Percentiles rank a stretch among this genome's conserved stretches.
Conservation (phyloP, 2,888 invertebrate species). For the Galerucella pusilla region DNA sequence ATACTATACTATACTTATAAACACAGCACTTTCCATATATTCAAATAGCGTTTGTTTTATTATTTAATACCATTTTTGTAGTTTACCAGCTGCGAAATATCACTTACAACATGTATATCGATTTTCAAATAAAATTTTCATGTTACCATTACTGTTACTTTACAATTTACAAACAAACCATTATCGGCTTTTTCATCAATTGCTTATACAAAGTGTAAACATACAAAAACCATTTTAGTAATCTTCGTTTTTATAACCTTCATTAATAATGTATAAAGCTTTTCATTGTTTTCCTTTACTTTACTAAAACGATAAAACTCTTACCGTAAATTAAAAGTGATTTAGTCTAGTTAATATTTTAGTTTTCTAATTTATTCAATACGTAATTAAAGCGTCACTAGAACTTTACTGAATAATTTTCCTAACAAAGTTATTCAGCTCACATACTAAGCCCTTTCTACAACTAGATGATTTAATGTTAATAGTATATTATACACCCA, state of each 20-base stretch:
- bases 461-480: no score
- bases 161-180: slow-evolving; percentile 10
- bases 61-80: background rate
- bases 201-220: slow-evolving; percentile 3
- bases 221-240: slow-evolving; percentile 10
- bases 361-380: background rate
- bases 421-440: background rate
- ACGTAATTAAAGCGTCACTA: background rate
- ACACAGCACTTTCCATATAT: background rate
- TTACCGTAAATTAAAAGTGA: slow-evolving; percentile 4
- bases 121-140: slow-evolving; percentile 21
- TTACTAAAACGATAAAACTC: slow-evolving; percentile 9
- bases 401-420: background rate
- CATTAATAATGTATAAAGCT: slow-evolving; percentile 11
- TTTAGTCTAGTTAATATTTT: slow-evolving; percentile 10
- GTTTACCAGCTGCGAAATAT: slow-evolving; percentile 2
- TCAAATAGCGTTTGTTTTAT: background rate
- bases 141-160: slow-evolving; percentile 6
- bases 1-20: background rate
- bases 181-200: slow-evolving; percentile 10
- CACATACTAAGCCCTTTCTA: no score
- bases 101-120: slow-evolving; percentile 2
- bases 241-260: background rate
- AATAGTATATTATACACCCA: no score
- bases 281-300: slow-evolving; percentile 9